Percentiles rank a stretch among this genome's conserved stretches.
These are phyloP conservation scores for Hyposoter didymator DNA, from an alignment of 2,888 invertebrate species.

Conservation along the genomic window DNA sequence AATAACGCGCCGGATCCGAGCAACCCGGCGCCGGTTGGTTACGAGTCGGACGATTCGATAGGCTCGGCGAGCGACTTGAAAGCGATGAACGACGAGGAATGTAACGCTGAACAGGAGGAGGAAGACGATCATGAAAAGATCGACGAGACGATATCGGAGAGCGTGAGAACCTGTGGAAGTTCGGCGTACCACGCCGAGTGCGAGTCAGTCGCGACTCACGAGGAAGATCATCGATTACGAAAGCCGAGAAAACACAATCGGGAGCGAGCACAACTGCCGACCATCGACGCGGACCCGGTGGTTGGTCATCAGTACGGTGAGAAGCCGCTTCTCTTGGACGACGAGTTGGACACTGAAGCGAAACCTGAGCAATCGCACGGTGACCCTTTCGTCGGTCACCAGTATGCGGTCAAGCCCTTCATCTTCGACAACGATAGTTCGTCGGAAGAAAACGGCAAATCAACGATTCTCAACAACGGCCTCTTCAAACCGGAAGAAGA, in stretches of 20 bases:
- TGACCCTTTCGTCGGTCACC: conserved; percentile 88
- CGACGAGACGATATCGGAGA: conserved; percentile 87
- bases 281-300: conserved; percentile 83
- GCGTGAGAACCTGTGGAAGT: conserved; percentile 88
- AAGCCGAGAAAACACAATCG: conserved; percentile 82
- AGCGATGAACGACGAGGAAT: conserved; percentile 84
- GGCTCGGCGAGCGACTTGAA: conserved; percentile 90
- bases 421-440: conserved; percentile 86
- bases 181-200: conserved; percentile 91
- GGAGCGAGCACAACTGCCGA: conserved; percentile 79
- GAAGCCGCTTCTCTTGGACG: conserved; percentile 90
- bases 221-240: conserved; percentile 85
- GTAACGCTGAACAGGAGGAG: conserved; percentile 79
- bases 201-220: conserved; percentile 89
- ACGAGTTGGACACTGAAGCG: conserved; percentile 89
- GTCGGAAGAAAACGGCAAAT: conserved; percentile 74
- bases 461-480: conserved; percentile 70
- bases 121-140: conserved; percentile 80
- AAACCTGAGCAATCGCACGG: conserved; percentile 83
- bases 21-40: conserved; percentile 77
- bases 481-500: conserved; percentile 84
- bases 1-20: conserved; percentile 61
- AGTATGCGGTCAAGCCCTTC: conserved; percentile 89
- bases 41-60: conserved; percentile 88
- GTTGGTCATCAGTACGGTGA: conserved; percentile 92